Conservation (phyloP, 2,113 vertebrate species). For the Brachionichthys hirsutus region DNA sequence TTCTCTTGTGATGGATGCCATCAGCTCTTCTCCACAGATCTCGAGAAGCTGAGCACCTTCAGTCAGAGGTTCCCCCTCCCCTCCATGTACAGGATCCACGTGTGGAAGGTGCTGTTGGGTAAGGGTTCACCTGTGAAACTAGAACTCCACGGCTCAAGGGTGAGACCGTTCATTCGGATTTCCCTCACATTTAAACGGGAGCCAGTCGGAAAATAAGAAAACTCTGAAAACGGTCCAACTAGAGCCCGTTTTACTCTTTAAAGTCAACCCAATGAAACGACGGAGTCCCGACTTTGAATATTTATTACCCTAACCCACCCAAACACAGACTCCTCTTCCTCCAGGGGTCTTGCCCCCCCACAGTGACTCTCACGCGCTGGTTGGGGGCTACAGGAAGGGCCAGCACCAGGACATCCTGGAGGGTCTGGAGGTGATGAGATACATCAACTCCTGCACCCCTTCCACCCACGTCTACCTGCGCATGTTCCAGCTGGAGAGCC, state of each 20-base stretch:
- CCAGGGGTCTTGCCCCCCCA: conserved; percentile 92
- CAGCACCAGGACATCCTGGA: conserved; percentile 87
- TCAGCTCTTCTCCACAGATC: conserved; percentile 75
- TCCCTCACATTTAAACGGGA: no score
- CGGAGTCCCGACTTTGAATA: no score
- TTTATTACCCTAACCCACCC: no score
- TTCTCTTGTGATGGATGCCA: background rate
- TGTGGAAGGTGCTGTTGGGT: conserved; percentile 98
- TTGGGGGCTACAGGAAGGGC: conserved; percentile 84
- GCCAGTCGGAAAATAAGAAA: no score
- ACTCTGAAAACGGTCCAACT: no score
- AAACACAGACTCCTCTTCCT: background rate
- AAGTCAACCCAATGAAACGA: no score
- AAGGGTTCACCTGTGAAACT: conserved; percentile 49
- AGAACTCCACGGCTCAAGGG: no score
- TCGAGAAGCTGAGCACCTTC: conserved; percentile 96
- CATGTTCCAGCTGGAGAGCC: conserved; percentile 90
- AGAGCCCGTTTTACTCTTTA: no score
- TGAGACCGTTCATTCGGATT: no score
- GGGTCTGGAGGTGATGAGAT: conserved; percentile 86
- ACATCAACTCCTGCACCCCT: conserved; percentile 81
- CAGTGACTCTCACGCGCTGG: conserved; percentile 87
- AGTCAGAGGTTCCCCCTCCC: conserved; percentile 97
- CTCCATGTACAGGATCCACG: conserved; percentile 93
- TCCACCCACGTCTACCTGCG: conserved; percentile 86